Evolutionary conservation across 2,888 invertebrate genomes (phyloP).

Genomic region (Punctoribates punctum): DNA sequence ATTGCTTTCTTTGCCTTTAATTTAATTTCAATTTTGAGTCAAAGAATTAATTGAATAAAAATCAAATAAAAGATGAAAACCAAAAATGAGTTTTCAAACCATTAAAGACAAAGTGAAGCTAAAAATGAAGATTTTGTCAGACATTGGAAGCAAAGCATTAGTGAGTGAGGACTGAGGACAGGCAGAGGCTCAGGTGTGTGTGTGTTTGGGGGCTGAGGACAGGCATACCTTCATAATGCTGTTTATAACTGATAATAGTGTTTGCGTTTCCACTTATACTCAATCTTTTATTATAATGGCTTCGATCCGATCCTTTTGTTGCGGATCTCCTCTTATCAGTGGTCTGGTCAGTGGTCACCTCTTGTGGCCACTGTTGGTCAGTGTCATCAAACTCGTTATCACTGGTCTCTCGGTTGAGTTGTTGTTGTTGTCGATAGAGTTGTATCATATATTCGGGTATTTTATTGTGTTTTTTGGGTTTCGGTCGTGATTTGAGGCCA

Average conservation of each 20-base stretch:
- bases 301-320: background rate
- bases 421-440: slow-evolving; percentile 59
- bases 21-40: no score
- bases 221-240: slow-evolving; percentile 37
- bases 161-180: background rate
- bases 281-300: slow-evolving; percentile 25
- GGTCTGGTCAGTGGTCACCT: background rate
- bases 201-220: background rate
- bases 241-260: slow-evolving; percentile 37
- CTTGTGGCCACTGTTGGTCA: background rate
- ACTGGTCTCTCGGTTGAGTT: background rate
- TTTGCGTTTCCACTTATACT: slow-evolving; percentile 30
- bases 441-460: slow-evolving; percentile 77
- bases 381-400: slow-evolving; percentile 1
- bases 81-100: no score
- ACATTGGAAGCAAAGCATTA: background rate
- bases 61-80: no score
- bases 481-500: slow-evolving; percentile 61
- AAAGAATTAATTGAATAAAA: no score
- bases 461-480: slow-evolving; percentile 56
- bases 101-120: no score
- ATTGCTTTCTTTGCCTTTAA: no score
- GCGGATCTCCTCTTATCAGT: background rate
- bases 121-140: no score
- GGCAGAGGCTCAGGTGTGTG: background rate